Evolutionary conservation across 2,888 invertebrate species (phyloP).

Genomic region (Stratiomys singularior): DNA sequence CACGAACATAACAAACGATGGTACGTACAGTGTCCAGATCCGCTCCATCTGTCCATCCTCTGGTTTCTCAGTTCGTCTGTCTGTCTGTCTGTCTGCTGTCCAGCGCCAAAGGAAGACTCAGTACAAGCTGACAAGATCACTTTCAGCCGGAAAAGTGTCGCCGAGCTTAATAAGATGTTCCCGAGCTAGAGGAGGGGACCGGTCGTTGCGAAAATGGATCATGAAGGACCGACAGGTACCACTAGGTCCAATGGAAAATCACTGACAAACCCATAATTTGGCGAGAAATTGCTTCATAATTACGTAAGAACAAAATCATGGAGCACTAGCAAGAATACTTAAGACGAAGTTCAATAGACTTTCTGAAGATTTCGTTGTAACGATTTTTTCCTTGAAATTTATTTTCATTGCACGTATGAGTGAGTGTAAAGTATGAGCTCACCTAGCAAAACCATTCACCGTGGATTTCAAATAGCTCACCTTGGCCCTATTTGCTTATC

Average conservation of each 20-base stretch:
- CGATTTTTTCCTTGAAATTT: no score
- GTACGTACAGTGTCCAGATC: background rate
- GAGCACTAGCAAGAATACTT: background rate
- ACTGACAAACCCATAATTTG: background rate
- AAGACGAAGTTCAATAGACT: background rate
- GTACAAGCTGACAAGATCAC: slow-evolving; percentile 34
- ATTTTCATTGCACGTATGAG: no score
- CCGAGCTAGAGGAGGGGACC: slow-evolving; percentile 6
- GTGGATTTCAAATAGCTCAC: no score
- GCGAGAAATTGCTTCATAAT: background rate
- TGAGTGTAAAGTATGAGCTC: no score
- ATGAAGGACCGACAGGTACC: background rate
- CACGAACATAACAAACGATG: background rate
- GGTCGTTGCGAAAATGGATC: slow-evolving; percentile 26
- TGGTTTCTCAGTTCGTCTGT: background rate
- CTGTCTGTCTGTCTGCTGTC: background rate
- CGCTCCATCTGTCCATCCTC: background rate
- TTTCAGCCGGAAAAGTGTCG: slow-evolving; percentile 40
- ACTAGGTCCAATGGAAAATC: background rate
- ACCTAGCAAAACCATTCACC: no score
- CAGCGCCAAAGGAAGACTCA: background rate
- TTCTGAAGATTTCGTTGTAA: no score
- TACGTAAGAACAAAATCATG: background rate
- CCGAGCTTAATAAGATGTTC: slow-evolving; percentile 38
- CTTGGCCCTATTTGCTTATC: no score